Evolutionary conservation across 2,113 vertebrate genomes (phyloP), one percentile per base, ranked within the genome.

Genomic region (Cyprinodon tularosa): DNA sequence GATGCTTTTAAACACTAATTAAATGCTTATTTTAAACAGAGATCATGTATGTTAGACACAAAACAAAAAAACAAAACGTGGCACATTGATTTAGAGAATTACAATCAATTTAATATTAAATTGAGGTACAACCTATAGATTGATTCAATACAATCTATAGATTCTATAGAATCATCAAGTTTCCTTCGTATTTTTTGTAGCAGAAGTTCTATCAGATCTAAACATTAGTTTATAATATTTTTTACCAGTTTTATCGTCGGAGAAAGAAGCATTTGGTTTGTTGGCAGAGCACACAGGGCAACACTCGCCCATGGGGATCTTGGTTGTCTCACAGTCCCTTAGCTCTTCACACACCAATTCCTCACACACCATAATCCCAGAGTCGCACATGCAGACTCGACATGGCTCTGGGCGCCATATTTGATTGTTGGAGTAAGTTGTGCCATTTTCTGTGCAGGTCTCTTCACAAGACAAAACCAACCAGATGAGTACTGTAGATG

Each of bases 261-360:
- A 63, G 81, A 69, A 48, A 74, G 71, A 61, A 47, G 36, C 62
- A 12, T 37, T 65, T 71, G 81, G n/a, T 42, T 71, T 38, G 36
- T 50, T 66, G 42, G 53, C 64, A 4, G 72, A 77, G 81, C 88
- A 90, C 74, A 77, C 53, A 1, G 80, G 88, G 84, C 88, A 88
- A 68, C 88, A 86, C 68, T 88, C 66, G 75, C 88, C 80, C 75
- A 83, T 62, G 0, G 78, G 80, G 60, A 39, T 69, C 72, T 62
- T 37, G 0, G 70, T 44, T 20, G 74, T 68, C 29, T 44, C 57
- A 37, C 86, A 88, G 81, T 61, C 50, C 44, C 66, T 62, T 3
- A 77, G 74, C 59, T 85, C 83, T 10, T 87, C 89, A 62, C 89
- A 87, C 71, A 82, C 82, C 82, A 80, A 68, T 0, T 85, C 89